Evolutionary conservation across 2,113 vertebrate species (phyloP).

Genomic region (Otis tarda): DNA sequence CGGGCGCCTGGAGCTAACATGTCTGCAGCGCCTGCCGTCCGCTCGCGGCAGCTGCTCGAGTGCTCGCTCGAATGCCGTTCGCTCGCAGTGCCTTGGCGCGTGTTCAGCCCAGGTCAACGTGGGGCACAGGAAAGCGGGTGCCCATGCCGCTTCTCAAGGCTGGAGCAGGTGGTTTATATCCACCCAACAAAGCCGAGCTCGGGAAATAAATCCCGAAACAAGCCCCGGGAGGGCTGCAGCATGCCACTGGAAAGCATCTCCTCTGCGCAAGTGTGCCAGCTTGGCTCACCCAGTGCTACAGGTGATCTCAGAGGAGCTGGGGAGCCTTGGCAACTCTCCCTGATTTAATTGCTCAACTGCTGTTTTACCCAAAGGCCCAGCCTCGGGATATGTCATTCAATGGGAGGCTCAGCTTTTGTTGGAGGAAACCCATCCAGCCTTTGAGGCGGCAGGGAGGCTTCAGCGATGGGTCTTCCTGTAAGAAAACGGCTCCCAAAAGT

Average conservation of each 20-base stretch:
- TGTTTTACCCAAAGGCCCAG: background rate
- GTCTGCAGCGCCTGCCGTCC: background rate
- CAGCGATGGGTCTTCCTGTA: fast-evolving
- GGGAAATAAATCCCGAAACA: background rate
- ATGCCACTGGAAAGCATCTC: fast-evolving
- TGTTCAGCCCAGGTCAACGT: fast-evolving
- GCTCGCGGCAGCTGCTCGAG: fast-evolving
- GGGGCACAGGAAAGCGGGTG: background rate
- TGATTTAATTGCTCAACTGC: background rate
- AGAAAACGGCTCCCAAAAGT: fast-evolving
- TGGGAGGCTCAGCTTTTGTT: background rate
- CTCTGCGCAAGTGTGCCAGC: fast-evolving
- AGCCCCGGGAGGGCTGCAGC: background rate
- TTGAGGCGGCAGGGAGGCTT: background rate
- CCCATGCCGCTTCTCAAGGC: background rate
- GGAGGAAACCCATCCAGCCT: background rate
- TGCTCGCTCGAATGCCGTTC: fast-evolving
- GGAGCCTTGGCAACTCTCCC: background rate
- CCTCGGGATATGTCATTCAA: background rate
- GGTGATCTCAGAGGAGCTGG: background rate
- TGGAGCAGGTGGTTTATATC: background rate
- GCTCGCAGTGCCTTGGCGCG: fast-evolving
- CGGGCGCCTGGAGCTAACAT: background rate
- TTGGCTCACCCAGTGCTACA: background rate
- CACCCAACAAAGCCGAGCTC: fast-evolving